Conservation (phyloP, 2,888 invertebrate genomes). For the Parnassius apollo region DNA sequence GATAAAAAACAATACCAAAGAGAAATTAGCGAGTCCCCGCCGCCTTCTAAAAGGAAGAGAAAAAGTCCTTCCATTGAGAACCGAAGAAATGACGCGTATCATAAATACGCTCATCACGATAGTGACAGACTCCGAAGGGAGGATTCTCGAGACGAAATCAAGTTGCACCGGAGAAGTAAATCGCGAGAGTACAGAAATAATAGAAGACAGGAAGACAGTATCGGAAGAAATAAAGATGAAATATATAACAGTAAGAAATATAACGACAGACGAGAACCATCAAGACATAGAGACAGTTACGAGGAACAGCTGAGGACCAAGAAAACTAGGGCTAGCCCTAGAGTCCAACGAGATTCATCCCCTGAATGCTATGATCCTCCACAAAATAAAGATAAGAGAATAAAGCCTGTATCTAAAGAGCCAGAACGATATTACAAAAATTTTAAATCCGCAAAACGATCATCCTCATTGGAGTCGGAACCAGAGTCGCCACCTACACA, state of each 20-base stretch:
- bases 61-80: constrained; percentile 54
- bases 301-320: constrained; percentile 42
- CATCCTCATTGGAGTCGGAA: constrained; percentile 59
- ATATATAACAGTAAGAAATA: constrained; percentile 48
- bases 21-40: constrained; percentile 54
- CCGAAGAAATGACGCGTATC: constrained; percentile 34
- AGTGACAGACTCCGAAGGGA: constrained; percentile 41
- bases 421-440: constrained; percentile 52
- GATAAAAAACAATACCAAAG: constrained; percentile 46
- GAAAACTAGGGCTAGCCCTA: constrained; percentile 50
- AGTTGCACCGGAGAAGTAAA: constrained; percentile 41
- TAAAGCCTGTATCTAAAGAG: constrained; percentile 48
- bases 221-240: constrained; percentile 44
- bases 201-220: constrained; percentile 40
- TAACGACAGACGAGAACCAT: constrained; percentile 30
- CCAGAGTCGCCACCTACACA: constrained; percentile 47
- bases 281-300: constrained; percentile 42
- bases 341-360: constrained; percentile 51
- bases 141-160: constrained; percentile 46
- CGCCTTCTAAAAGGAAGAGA: constrained; percentile 60
- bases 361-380: constrained; percentile 43
- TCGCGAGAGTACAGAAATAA: constrained; percentile 46
- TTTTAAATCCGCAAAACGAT: constrained; percentile 38
- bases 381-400: constrained; percentile 46
- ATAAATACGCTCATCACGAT: constrained; percentile 27